These are phyloP conservation scores for Rhyzopertha dominica DNA, from an alignment of 1,140 invertebrate genomes.

Conservation along the genomic window DNA sequence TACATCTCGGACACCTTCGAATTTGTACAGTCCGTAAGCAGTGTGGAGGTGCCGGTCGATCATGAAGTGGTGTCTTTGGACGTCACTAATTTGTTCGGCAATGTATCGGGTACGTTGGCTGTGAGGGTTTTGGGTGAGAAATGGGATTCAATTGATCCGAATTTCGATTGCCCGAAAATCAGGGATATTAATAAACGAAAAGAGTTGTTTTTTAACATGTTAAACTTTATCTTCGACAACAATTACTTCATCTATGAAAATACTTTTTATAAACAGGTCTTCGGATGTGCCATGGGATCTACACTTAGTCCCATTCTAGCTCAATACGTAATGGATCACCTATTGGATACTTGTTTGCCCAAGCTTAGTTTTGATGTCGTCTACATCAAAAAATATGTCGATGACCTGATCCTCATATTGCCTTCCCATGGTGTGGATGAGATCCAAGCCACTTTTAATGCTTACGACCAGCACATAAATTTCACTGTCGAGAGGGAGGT, in stretches of 20 bases:
- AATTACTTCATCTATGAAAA: neutral
- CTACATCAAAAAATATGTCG: conserved; percentile 6
- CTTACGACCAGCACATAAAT: too few species aligned
- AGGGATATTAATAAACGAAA: neutral
- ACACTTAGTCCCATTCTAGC: conserved; percentile 4
- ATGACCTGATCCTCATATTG: neutral
- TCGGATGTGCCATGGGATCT: conserved; percentile 1
- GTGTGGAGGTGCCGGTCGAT: too few species aligned
- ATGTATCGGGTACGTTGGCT: too few species aligned
- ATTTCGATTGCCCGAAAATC: too few species aligned
- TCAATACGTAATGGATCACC: conserved; percentile 2
- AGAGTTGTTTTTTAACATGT: neutral
- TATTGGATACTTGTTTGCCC: conserved; percentile 1
- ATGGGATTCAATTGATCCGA: too few species aligned
- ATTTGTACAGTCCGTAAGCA: too few species aligned
- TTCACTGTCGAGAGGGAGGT: too few species aligned
- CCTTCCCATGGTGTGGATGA: neutral
- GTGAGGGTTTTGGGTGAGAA: too few species aligned
- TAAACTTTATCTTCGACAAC: neutral
- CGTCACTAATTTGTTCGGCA: too few species aligned
- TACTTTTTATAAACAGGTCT: conserved; percentile 1
- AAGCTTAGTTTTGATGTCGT: neutral
- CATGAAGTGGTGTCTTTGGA: too few species aligned
- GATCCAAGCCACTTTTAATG: too few species aligned
- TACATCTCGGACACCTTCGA: too few species aligned